Percentiles rank a stretch among this genome's conserved stretches.
phyloP scores from a whole-genome alignment of 1,140 invertebrate species.

The Liolophura sinensis region DNA sequence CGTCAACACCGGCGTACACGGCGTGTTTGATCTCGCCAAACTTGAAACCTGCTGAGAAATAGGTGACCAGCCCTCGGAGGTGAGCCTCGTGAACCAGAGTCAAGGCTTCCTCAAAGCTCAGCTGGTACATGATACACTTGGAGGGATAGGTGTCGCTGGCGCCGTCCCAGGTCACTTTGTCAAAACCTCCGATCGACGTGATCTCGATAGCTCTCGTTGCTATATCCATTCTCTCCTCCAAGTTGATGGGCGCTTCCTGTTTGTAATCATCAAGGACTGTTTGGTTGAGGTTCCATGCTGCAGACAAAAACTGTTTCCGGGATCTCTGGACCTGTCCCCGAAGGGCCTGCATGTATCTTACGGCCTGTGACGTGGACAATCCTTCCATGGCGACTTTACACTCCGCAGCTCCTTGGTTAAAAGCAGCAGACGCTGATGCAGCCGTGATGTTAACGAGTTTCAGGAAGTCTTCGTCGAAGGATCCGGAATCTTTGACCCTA shows the following conservation, averaged over 20 bases:
- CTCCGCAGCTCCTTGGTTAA: conserved; percentile 35
- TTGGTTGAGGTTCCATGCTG: conserved; percentile 42
- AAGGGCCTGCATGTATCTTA: conserved; percentile 33
- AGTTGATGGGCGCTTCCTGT: conserved; percentile 2
- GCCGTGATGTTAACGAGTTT: conserved; percentile 32
- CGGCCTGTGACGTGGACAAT: conserved; percentile 29
- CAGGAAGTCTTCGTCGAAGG: conserved; percentile 38
- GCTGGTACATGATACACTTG: conserved; percentile 41
- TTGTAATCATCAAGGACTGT: conserved; percentile 28
- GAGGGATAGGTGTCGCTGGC: conserved; percentile 34
- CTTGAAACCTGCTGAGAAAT: conserved; percentile 39
- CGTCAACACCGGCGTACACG: conserved; percentile 34
- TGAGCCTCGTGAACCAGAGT: conserved; percentile 36
- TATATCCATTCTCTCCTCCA: conserved; percentile 29
- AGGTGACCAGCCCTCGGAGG: conserved; percentile 32
- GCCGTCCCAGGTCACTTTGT: conserved; percentile 35
- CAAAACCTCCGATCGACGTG: conserved; percentile 33
- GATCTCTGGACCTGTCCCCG: conserved; percentile 27
- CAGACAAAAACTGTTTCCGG: conserved; percentile 33
- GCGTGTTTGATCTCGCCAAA: conserved; percentile 37
- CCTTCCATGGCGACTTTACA: conserved; percentile 36
- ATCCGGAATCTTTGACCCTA: conserved; percentile 31
- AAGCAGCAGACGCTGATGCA: conserved; percentile 31
- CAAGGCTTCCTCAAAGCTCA: conserved; percentile 32
- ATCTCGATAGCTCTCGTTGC: conserved; percentile 32